Conservation (phyloP, 2,797 vertebrate genomes). For the Karalla daura region DNA sequence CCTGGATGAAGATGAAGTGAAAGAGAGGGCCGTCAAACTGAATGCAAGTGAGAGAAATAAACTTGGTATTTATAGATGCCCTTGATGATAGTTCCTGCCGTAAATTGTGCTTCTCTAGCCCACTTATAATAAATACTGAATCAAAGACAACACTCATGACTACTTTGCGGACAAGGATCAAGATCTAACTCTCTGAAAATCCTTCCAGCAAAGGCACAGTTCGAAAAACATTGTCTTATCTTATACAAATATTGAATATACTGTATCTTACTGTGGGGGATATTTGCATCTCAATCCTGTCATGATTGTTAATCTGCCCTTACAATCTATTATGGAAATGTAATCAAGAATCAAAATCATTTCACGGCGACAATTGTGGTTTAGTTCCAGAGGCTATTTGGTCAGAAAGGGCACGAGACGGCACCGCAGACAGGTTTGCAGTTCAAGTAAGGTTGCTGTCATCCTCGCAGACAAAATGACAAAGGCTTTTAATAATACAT, state of each 20-base stretch:
- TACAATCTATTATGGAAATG: not conserved
- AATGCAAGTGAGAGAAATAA: too few species aligned
- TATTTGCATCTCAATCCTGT: not conserved
- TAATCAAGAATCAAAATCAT: not conserved
- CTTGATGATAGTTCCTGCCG: too few species aligned
- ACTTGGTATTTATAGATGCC: too few species aligned
- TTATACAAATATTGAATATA: not conserved
- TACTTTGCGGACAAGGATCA: not conserved
- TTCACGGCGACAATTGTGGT: constrained; percentile 1
- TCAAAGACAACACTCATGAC: not conserved
- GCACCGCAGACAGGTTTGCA: not conserved
- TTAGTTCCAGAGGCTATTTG: constrained; percentile 3
- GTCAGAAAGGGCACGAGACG: not conserved
- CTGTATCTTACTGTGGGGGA: not conserved
- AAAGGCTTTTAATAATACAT: constrained; percentile 46
- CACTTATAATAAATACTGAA: not conserved
- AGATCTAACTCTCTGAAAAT: not conserved
- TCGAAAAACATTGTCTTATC: not conserved
- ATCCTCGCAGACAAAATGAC: constrained; percentile 21
- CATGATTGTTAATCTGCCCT: not conserved
- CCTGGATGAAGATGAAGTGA: too few species aligned
- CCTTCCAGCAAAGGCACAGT: not conserved
- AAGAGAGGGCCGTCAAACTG: too few species aligned
- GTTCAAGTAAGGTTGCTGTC: constrained; percentile 21
- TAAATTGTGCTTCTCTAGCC: too few species aligned